A percentile compares a stretch with the other conserved stretches of the same genome.
Conservation (phyloP, 1,140 invertebrate species). For the Drosophila prosaltans region DNA sequence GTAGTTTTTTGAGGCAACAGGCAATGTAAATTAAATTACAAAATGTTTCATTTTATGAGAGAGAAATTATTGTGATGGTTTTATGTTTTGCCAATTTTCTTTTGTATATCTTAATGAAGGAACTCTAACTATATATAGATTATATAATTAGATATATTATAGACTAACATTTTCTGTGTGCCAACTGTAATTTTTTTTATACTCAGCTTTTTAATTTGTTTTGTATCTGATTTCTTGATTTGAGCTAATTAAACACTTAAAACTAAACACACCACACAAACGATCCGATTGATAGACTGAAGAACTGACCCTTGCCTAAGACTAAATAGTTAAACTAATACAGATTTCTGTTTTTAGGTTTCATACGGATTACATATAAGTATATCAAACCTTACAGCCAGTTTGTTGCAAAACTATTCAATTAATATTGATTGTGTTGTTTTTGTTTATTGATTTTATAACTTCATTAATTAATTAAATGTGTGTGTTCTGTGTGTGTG, state of each 20-base stretch:
- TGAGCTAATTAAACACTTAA: conserved; percentile 74
- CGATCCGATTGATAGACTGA: conserved; percentile 30
- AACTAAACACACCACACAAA: conserved; percentile 47
- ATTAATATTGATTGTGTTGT: conserved; percentile 47
- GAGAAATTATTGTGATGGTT: conserved; percentile 8
- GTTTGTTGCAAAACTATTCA: conserved; percentile 69
- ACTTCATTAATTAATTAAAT: conserved; percentile 59
- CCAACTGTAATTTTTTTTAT: conserved; percentile 40
- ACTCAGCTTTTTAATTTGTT: conserved; percentile 5
- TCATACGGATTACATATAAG: conserved; percentile 37
- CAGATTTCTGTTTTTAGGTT: conserved; percentile 44
- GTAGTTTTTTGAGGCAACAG: conserved; percentile 42
- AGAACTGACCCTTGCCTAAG: conserved; percentile 61
- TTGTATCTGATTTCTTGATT: conserved; percentile 18
- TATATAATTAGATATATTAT: neutral
- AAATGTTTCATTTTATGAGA: conserved; percentile 46
- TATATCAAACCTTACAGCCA: conserved; percentile 74
- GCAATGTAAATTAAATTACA: conserved; percentile 63
- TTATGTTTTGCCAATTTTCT: neutral
- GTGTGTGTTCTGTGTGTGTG: conserved; percentile 26
- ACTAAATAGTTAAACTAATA: conserved; percentile 66
- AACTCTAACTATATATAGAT: conserved; percentile 61
- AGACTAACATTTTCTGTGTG: conserved; percentile 56
- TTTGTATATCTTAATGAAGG: conserved; percentile 29
- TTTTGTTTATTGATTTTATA: conserved; percentile 49